Evolutionary conservation across 2,797 vertebrate species (phyloP).

Genomic region (Enteromius paludinosus): DNA sequence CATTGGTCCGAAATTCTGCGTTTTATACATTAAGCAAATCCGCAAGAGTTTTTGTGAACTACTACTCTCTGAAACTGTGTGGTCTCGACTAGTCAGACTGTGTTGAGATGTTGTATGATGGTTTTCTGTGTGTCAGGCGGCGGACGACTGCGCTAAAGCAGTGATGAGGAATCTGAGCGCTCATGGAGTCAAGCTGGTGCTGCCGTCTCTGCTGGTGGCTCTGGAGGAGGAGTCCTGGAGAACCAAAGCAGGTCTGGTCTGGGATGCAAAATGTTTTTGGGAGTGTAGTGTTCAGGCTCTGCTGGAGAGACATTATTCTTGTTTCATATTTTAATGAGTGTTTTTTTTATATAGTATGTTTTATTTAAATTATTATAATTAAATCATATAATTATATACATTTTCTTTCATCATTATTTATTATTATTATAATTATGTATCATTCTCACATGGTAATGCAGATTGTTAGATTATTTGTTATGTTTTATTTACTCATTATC

Average conservation of each 20-base stretch:
- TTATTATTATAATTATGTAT: not conserved
- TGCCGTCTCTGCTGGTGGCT: constrained; percentile 93
- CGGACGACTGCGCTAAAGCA: constrained; percentile 98
- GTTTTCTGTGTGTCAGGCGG: constrained; percentile 79
- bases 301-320: not conserved
- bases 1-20: not conserved
- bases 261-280: not conserved
- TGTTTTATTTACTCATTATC: not conserved
- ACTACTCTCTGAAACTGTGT: not conserved
- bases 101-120: not conserved
- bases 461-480: no score
- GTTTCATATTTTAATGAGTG: not conserved
- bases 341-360: not conserved
- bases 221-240: constrained; percentile 98
- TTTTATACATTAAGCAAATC: not conserved
- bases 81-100: not conserved
- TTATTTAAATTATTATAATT: not conserved
- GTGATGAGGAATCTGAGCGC: constrained; percentile 99
- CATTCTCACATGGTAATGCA: not conserved
- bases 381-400: no score
- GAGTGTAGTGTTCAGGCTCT: not conserved
- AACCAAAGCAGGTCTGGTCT: constrained; percentile 92
- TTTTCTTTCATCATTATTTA: not conserved
- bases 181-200: constrained; percentile 96
- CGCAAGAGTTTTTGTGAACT: not conserved